Base-by-base conservation (phyloP, 2,113 vertebrate species). In the Notothenia rossii region DNA sequence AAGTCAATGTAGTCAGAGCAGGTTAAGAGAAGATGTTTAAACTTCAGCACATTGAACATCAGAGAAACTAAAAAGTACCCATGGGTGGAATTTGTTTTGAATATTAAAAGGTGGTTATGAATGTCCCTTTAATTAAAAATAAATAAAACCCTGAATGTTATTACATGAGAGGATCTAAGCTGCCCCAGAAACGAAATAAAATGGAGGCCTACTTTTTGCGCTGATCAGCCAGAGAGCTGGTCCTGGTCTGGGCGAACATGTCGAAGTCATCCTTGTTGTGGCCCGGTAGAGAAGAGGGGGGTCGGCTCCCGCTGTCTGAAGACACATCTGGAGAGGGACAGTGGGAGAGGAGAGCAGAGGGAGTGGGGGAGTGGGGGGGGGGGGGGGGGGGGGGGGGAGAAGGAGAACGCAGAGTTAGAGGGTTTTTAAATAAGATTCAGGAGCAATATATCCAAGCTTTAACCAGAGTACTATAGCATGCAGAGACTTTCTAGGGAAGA, bases 201-300 rank as follows among this genome's bases (percentile, higher is more conserved):
- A 68, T 49, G 12, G 4, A 20, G 60, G 59, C 96, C 18, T 95
- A 99, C 98, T 95, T 98, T 92, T 97, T 99, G 43, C 96, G 94
- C 75, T 98, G 98, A 55, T 99, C 97, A 1, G 97, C 97, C 93
- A 97, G 92, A 82, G 97, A 97, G 84, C 94, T 97, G 93, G 94
- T 95, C 94, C 97, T 96, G 12, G 97, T 98, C 90, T 99, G 98
- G 36, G 98, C 96, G 75, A 99, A 99, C 97, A 97, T 97, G 95
- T 98, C 98, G 36, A 99, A 99, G 91, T 98, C 96, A 0, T 99
- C 97, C 0, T 87, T 94, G 76, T 96, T 95, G 72, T 89, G 94
- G 67, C 92, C 91, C 10, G 96, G 92, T 17, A 97, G 94, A 18
- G 96, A 94, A 66, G 97, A 94, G 81, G 97, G 94, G 1, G 97